Base-by-base conservation (phyloP, 2,888 invertebrate species). In the Drosophila borborema region DNA sequence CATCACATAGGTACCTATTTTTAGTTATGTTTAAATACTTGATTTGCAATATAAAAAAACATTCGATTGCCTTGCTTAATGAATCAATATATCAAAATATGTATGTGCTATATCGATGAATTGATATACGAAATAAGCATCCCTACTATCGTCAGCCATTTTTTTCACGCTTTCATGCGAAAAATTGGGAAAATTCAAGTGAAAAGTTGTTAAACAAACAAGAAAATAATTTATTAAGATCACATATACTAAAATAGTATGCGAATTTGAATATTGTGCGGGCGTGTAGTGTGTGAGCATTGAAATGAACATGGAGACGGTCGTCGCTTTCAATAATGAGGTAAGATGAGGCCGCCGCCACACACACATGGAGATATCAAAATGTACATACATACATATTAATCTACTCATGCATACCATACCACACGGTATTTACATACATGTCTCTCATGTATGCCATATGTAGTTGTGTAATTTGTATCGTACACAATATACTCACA, bases 311-410 rank as follows among this genome's bases (percentile, higher is more conserved):
- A 93, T 93, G 93, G 93, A 93, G 77, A 93, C 92, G 80, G 93
- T 93, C 72, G 91, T 91, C 68, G 92, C 93, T 68, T 93, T 93
- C 80, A 93, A 93, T 86, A 91, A 88, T 83, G 93, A 93, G 92
- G 93, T 93, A 91, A 92, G 90, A 72, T 69, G 49, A 58, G 59
- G 61, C 58, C 46, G 81, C 81, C 75, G 55, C 77, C 41, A 38
- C 38, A 55, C 45, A 72, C 61, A 71, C 64, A 66, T 59, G 58
- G 41, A 62, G 31, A 61, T 45, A 49, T 16, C n/a, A 18, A 36
- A 18, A 20, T 51, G 36, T 49, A 20, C 38, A 48, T 69, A 48
- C 56, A 43, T 51, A 48, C 56, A 43, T 51, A 70, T 41, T 54
- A 54, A 63, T 59, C 28, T 28, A 18, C n/a, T 28, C 18, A 18